phyloP scores from a whole-genome alignment of 2,888 invertebrate species.

The Empis livida region DNA sequence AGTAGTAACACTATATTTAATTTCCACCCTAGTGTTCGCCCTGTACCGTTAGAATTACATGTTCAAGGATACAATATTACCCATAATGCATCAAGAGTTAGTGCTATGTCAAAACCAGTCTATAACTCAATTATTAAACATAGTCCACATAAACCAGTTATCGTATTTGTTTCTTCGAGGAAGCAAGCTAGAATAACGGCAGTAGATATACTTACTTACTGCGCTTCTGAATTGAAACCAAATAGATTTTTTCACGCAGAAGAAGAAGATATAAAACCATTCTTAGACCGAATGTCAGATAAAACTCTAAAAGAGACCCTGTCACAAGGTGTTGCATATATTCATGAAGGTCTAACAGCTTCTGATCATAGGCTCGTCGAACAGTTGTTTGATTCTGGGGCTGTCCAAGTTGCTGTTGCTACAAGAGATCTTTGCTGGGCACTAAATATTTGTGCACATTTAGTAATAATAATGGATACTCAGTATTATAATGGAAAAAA shows the following conservation, averaged over 20 bases:
- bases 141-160: conserved; percentile 71
- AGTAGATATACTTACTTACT: conserved; percentile 87
- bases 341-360: conserved; percentile 84
- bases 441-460: conserved; percentile 75
- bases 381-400: conserved; percentile 84
- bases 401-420: conserved; percentile 84
- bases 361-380: conserved; percentile 84
- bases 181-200: conserved; percentile 89
- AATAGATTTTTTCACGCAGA: conserved; percentile 82
- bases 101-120: conserved; percentile 96
- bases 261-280: conserved; percentile 75
- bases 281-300: conserved; percentile 75
- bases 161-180: conserved; percentile 83
- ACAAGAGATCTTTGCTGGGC: conserved; percentile 90
- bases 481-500: conserved; percentile 76
- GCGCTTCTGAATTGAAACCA: conserved; percentile 77
- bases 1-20: conserved; percentile 90
- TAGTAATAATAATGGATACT: conserved; percentile 96
- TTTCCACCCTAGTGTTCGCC: conserved; percentile 96
- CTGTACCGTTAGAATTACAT: conserved; percentile 87
- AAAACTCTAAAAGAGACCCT: conserved; percentile 85
- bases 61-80: conserved; percentile 96
- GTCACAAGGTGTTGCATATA: conserved; percentile 89
- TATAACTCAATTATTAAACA: conserved; percentile 83
- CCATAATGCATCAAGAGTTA: conserved; percentile 89